Evolutionary conservation across 2,113 vertebrate species (phyloP).

Genomic region (Oryzias woworae): DNA sequence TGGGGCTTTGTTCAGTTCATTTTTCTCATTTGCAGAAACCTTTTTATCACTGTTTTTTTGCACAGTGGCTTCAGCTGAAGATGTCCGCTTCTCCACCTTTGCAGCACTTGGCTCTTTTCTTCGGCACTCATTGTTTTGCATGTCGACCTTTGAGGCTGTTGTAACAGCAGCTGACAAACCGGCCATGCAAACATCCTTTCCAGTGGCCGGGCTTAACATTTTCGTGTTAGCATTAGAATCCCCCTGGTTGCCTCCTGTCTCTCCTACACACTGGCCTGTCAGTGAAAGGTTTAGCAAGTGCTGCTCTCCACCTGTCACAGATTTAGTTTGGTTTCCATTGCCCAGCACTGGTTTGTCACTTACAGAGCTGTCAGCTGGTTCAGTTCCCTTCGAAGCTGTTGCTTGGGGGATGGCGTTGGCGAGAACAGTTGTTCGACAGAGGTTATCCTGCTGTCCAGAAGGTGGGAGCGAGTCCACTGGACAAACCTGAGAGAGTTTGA

Average conservation of each 20-base stretch:
- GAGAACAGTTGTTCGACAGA: slow-evolving; percentile 13
- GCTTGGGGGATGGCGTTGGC: slow-evolving; percentile 17
- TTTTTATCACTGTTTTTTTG: slow-evolving; percentile 26
- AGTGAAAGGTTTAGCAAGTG: slow-evolving; percentile 33
- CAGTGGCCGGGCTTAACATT: slow-evolving; percentile 31
- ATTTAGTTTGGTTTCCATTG: slow-evolving; percentile 48
- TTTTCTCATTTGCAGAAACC: slow-evolving; percentile 37
- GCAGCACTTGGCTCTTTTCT: slow-evolving; percentile 35
- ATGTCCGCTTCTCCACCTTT: slow-evolving; percentile 27
- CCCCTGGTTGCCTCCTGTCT: slow-evolving; percentile 29
- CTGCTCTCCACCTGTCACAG: slow-evolving; percentile 29
- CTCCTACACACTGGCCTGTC: slow-evolving; percentile 17
- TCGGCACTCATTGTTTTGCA: slow-evolving; percentile 43
- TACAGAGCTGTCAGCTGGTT: slow-evolving; percentile 21
- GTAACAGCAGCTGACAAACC: slow-evolving; percentile 33
- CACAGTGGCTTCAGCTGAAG: slow-evolving; percentile 23
- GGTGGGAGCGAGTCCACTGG: slow-evolving; percentile 31
- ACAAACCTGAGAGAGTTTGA: slow-evolving; percentile 71
- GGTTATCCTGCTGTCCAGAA: slow-evolving; percentile 34
- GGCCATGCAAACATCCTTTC: slow-evolving; percentile 30
- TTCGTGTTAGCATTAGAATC: slow-evolving; percentile 66
- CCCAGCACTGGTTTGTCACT: slow-evolving; percentile 26
- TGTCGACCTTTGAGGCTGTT: slow-evolving; percentile 37
- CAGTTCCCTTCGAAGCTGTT: slow-evolving; percentile 26
- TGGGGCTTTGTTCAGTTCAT: slow-evolving; percentile 26